These are phyloP conservation scores for Zoroaster sp. DNA, from an alignment of 53 echinoderm and acorn worm species.

Conservation along the genomic window DNA sequence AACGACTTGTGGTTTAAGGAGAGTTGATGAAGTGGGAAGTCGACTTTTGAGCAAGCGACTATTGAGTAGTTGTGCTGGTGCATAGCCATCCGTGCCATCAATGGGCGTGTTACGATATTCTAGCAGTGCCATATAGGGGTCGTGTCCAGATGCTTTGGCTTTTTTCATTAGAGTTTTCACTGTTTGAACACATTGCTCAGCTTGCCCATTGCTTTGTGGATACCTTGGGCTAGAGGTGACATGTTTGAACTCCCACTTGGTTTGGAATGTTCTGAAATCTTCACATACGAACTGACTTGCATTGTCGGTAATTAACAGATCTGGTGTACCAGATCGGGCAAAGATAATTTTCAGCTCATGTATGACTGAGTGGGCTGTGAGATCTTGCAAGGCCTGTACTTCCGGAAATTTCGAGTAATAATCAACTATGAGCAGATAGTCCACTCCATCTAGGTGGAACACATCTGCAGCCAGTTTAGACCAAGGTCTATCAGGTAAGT, in stretches of 20 bases:
- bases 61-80: too few relatives aligned
- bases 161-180: background rate
- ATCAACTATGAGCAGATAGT: too few relatives aligned
- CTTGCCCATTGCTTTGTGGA: too few relatives aligned
- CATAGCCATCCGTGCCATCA: conserved; percentile 26
- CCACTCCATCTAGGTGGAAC: too few relatives aligned
- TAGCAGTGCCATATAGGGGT: conserved; percentile 5
- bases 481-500: too few relatives aligned
- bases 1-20: background rate
- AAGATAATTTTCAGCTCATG: conserved; percentile 45
- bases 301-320: conserved; percentile 52
- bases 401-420: conserved; percentile 44
- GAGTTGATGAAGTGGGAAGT: too few relatives aligned
- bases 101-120: conserved; percentile 43
- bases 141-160: background rate
- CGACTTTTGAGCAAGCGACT: too few relatives aligned
- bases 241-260: too few relatives aligned
- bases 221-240: too few relatives aligned
- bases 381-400: conserved; percentile 35
- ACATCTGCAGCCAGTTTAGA: too few relatives aligned
- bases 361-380: conserved; percentile 50
- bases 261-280: too few relatives aligned
- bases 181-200: background rate
- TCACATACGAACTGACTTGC: too few relatives aligned
- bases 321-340: conserved; percentile 54